Percentiles rank a stretch among this genome's conserved stretches.
phyloP scores from a whole-genome alignment of 2,797 vertebrate species.

The Sebastes oblongus region DNA sequence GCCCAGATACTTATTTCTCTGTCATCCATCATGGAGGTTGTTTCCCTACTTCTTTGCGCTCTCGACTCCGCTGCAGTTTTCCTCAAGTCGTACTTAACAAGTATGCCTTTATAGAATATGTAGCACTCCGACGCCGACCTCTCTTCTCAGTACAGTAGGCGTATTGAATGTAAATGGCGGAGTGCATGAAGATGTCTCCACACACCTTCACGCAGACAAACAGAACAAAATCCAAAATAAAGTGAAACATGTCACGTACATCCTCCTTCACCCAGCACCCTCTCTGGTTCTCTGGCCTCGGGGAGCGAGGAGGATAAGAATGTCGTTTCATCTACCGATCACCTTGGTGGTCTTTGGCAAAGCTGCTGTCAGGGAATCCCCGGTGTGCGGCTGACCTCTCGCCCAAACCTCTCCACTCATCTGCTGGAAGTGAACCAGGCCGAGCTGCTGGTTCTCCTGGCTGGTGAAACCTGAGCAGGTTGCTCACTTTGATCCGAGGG shows the following conservation, averaged over 20 bases:
- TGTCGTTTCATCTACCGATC: constrained; percentile 66
- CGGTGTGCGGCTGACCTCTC: constrained; percentile 71
- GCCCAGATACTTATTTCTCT: constrained; percentile 73
- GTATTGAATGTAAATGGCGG: constrained; percentile 53
- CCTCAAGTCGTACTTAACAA: constrained; percentile 51
- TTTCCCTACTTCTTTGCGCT: constrained; percentile 50
- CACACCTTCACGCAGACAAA: constrained; percentile 43
- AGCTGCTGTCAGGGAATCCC: constrained; percentile 69
- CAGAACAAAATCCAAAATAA: constrained; percentile 36
- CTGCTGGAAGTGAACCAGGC: constrained; percentile 76
- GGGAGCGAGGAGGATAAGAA: constrained; percentile 56
- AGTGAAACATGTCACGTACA: constrained; percentile 35
- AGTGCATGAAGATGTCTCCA: constrained; percentile 40
- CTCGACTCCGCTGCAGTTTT: constrained; percentile 44
- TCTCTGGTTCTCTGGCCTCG: constrained; percentile 27
- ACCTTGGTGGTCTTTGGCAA: constrained; percentile 78
- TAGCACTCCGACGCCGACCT: constrained; percentile 15
- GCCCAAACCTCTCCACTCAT: constrained; percentile 65
- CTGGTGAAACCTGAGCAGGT: constrained; percentile 72
- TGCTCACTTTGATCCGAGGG: constrained; percentile 59
- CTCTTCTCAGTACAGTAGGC: constrained; percentile 48
- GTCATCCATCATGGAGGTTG: constrained; percentile 75
- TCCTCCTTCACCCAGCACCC: constrained; percentile 28
- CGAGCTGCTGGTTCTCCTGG: constrained; percentile 53
- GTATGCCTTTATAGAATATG: constrained; percentile 62